These are phyloP conservation scores for Rhizomys pruinosus DNA, from an alignment of 2,113 vertebrate species.

Conservation along the genomic window DNA sequence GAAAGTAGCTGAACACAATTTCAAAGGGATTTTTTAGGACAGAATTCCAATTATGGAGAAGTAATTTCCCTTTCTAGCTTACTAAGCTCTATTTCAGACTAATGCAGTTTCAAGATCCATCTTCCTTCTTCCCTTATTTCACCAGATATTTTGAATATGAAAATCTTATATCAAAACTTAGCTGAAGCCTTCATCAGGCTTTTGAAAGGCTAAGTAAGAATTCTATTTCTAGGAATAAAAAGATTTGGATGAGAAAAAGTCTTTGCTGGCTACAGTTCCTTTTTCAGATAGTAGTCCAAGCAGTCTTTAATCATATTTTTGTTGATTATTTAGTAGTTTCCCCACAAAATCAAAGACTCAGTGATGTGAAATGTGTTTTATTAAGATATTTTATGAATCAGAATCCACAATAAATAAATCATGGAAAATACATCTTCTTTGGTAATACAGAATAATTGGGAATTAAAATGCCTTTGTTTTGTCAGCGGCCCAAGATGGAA, in stretches of 20 bases:
- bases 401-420: conserved; percentile 83
- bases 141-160: conserved; percentile 83
- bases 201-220: conserved; percentile 87
- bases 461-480: conserved; percentile 87
- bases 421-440: conserved; percentile 83
- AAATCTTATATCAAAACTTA: conserved; percentile 87
- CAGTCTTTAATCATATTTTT: conserved; percentile 90
- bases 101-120: conserved; percentile 78
- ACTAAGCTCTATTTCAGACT: conserved; percentile 77
- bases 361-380: conserved; percentile 85
- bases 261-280: conserved; percentile 82
- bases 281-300: conserved; percentile 84
- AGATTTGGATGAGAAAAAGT: conserved; percentile 87
- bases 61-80: conserved; percentile 77
- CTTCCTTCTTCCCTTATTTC: conserved; percentile 81
- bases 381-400: conserved; percentile 84
- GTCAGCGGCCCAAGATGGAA: conserved; percentile 88
- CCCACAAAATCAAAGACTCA: conserved; percentile 86
- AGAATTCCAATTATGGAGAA: conserved; percentile 79
- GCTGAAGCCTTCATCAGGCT: conserved; percentile 82
- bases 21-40: conserved; percentile 79
- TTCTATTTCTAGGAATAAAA: conserved; percentile 89
- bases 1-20: conserved; percentile 73
- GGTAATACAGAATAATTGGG: conserved; percentile 80
- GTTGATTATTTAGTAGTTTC: conserved; percentile 92